These are phyloP conservation scores for Ophion obscuratus DNA, from an alignment of 2,888 invertebrate genomes.

Conservation along the genomic window DNA sequence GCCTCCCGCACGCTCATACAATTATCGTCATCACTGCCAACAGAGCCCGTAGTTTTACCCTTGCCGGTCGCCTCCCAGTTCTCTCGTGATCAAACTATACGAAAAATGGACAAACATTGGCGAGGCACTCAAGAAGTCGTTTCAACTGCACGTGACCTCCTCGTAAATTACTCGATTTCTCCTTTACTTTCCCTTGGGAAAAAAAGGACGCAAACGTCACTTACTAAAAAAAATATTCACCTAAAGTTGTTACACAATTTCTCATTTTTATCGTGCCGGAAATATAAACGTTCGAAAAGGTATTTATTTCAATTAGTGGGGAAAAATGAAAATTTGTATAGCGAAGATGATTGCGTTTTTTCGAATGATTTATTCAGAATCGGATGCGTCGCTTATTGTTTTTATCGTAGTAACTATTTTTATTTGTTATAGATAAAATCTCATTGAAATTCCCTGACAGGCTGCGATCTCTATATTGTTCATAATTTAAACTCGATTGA, in stretches of 20 bases:
- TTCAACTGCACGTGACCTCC: constrained; percentile 40
- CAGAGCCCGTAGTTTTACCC: constrained; percentile 20
- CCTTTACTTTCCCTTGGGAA: neutral
- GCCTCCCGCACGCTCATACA: constrained; percentile 2
- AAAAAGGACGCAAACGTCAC: neutral
- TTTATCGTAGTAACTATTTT: no score
- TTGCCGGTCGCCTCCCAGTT: constrained; percentile 55
- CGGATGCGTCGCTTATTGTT: no score
- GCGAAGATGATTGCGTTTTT: no score
- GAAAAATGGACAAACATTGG: constrained; percentile 74
- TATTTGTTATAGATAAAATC: no score
- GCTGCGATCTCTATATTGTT: no score
- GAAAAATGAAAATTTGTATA: no score
- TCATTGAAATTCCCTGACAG: no score
- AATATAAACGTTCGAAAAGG: neutral
- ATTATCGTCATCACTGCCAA: constrained; percentile 22
- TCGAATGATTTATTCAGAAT: no score
- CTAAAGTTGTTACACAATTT: neutral
- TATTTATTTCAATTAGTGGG: no score
- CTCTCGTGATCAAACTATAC: constrained; percentile 72
- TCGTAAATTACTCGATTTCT: constrained; percentile 40
- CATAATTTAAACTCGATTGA: no score
- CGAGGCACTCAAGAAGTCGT: constrained; percentile 66
- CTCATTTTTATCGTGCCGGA: neutral
- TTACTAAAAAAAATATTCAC: neutral